Conservation (phyloP, 1,140 invertebrate genomes). For the Mizuhopecten yessoensis region DNA sequence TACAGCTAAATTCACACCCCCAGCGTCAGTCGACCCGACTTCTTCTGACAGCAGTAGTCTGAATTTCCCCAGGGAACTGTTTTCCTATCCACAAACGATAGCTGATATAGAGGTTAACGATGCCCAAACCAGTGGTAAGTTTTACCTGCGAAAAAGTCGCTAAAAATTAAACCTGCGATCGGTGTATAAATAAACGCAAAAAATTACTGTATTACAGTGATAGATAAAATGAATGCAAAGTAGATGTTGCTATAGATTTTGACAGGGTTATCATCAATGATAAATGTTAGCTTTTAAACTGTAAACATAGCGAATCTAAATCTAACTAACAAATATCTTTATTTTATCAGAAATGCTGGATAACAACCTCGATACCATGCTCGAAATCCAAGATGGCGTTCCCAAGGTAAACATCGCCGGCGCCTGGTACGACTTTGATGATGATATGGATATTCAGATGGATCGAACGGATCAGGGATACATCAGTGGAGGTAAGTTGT, state of each 20-base stretch:
- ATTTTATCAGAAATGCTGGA: constrained; percentile 59
- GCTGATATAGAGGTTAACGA: neutral
- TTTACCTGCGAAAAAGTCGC: neutral
- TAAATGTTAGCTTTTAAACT: too few relatives aligned
- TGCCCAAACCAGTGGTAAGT: neutral
- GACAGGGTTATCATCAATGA: too few relatives aligned
- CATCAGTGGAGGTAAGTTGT: constrained; percentile 60
- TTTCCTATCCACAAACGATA: neutral
- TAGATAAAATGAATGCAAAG: too few relatives aligned
- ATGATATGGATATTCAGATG: constrained; percentile 42
- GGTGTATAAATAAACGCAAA: too few relatives aligned
- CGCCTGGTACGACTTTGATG: constrained; percentile 61
- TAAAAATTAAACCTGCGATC: neutral
- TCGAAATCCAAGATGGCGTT: constrained; percentile 54
- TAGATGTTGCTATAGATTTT: too few relatives aligned
- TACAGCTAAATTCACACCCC: constrained; percentile 2
- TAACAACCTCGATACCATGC: constrained; percentile 54
- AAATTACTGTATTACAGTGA: too few relatives aligned
- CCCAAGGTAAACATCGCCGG: constrained; percentile 64
- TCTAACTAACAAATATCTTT: neutral
- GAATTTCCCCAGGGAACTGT: constrained; percentile 20
- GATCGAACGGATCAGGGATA: constrained; percentile 52
- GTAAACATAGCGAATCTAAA: too few relatives aligned
- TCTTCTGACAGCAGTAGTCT: neutral
- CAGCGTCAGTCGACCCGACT: neutral